A percentile compares a stretch with the other conserved stretches of the same genome.
These are phyloP conservation scores for Felis chaus DNA, from an alignment of 2,113 vertebrate genomes.

Conservation along the genomic window DNA sequence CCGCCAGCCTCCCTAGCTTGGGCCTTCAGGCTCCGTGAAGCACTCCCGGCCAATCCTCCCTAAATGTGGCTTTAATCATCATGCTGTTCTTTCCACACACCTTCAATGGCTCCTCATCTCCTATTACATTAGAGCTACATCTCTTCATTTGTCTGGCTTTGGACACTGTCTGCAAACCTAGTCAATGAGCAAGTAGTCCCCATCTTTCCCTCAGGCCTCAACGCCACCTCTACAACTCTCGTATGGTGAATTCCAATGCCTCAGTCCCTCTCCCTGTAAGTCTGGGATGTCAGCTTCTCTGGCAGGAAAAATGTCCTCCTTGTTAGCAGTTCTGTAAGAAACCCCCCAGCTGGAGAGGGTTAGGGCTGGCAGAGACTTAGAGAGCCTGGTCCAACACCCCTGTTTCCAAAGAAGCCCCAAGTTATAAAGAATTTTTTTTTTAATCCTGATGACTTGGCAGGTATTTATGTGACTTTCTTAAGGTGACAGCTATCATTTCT, in stretches of 20 bases:
- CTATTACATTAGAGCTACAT: neutral
- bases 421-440: neutral
- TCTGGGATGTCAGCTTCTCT: neutral
- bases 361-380: neutral
- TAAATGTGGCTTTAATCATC: neutral
- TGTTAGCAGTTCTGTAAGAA: neutral
- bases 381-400: neutral
- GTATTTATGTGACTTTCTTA: neutral
- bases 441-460: neutral
- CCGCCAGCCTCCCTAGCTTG: neutral
- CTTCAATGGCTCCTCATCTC: neutral
- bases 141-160: neutral
- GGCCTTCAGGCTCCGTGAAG: neutral
- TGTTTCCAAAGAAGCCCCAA: neutral
- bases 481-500: neutral
- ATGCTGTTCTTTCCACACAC: neutral
- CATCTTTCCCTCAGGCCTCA: neutral
- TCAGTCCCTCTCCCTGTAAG: neutral
- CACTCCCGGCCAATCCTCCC: neutral
- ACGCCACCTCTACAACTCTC: too few relatives aligned
- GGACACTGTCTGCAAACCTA: neutral
- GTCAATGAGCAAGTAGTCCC: neutral
- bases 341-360: neutral
- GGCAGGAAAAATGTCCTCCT: neutral
- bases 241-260: rapidly evolving